A percentile compares a stretch with the other conserved stretches of the same genome.
Evolutionary conservation across 2,797 vertebrate genomes (phyloP).

Genomic region (Prunella strophiata): DNA sequence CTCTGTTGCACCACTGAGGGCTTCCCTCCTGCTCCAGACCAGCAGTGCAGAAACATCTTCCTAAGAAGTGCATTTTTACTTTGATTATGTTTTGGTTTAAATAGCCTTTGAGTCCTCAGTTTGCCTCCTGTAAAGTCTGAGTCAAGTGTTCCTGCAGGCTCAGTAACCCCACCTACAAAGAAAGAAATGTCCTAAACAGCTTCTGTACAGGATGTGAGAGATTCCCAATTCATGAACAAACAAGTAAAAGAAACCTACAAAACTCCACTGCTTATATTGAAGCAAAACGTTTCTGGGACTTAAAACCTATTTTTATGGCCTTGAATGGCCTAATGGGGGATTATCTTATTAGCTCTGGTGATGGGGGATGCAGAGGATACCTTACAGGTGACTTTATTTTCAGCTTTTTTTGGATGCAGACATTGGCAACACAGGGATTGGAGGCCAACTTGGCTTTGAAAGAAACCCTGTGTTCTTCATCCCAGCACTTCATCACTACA

Average conservation of each 20-base stretch:
- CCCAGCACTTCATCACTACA: not conserved
- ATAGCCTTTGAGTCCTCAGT: not conserved
- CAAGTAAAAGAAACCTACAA: not conserved
- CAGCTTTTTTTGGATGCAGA: not conserved
- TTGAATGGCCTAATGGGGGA: not conserved
- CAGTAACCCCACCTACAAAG: not conserved
- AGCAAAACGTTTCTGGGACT: not conserved
- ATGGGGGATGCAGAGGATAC: not conserved
- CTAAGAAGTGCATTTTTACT: not conserved
- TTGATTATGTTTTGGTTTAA: constrained; percentile 2
- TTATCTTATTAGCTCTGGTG: not conserved
- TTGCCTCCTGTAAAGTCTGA: not conserved
- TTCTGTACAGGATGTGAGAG: not conserved
- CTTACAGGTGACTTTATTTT: not conserved
- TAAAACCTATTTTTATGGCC: not conserved
- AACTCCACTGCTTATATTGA: not conserved
- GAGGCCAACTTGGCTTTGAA: not conserved
- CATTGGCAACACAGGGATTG: fast-evolving
- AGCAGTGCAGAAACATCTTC: not conserved
- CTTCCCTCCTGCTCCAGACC: not conserved
- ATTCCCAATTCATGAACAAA: not conserved
- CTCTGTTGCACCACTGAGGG: not conserved
- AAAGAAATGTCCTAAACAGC: not conserved
- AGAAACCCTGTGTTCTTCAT: not conserved
- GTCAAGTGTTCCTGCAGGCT: not conserved